These are phyloP conservation scores for Sylvietta virens DNA, from an alignment of 2,113 vertebrate genomes.

Conservation along the genomic window DNA sequence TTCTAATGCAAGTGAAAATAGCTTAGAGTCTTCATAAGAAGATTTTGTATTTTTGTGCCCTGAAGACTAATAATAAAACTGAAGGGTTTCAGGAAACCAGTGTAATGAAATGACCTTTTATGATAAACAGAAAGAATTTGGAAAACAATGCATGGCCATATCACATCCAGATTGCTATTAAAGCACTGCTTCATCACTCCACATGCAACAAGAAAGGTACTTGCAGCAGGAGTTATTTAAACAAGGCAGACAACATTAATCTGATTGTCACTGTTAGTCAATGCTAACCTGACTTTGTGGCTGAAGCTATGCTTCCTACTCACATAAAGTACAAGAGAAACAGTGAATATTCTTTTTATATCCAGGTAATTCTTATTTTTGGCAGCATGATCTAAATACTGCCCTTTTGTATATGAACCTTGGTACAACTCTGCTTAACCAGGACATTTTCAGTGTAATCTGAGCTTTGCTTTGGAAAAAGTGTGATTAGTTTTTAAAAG, in stretches of 20 bases:
- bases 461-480: not conserved
- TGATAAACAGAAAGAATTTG: not conserved
- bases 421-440: not conserved
- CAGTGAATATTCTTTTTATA: not conserved
- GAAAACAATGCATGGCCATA: not conserved
- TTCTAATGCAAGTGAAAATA: conserved; percentile 9
- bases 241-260: not conserved
- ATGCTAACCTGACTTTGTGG: not conserved
- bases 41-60: conserved; percentile 31
- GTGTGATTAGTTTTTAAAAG: not conserved
- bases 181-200: not conserved
- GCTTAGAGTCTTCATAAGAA: not conserved
- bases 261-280: not conserved
- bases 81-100: conserved; percentile 13
- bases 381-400: not conserved
- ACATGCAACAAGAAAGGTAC: not conserved
- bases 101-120: conserved; percentile 54
- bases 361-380: not conserved
- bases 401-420: not conserved
- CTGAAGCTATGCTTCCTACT: not conserved
- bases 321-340: not conserved
- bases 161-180: conserved; percentile 8
- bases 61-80: conserved; percentile 23
- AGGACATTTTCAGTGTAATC: not conserved
- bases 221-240: conserved; percentile 3